A percentile compares a stretch with the other conserved stretches of the same genome.
phyloP scores from a whole-genome alignment of 2,888 invertebrate species.

The Rhingia rostrata region DNA sequence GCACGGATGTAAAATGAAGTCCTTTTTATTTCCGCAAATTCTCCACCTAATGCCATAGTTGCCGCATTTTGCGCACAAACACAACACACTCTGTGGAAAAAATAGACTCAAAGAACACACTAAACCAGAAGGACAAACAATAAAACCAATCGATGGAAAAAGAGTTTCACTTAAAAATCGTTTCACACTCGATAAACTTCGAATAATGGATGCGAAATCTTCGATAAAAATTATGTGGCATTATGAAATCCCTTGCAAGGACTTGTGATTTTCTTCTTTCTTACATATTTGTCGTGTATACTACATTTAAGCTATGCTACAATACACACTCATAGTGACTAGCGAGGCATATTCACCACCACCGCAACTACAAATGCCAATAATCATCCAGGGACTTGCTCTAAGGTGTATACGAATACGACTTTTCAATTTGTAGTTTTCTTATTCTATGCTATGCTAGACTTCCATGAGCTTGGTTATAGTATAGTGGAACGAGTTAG shows the following conservation, averaged over 20 bases:
- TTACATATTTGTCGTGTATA: too few relatives aligned
- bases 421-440: constrained; percentile 49
- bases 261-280: constrained; percentile 28
- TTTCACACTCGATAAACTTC: constrained; percentile 71
- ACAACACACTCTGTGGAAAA: constrained; percentile 16
- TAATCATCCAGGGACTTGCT: neutral
- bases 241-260: constrained; percentile 33
- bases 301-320: too few relatives aligned
- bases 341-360: too few relatives aligned
- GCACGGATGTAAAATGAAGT: neutral
- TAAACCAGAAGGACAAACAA: constrained; percentile 19
- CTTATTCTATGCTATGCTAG: constrained; percentile 10
- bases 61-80: constrained; percentile 7
- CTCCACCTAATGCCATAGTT: constrained; percentile 3
- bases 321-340: too few relatives aligned
- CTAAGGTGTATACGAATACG: constrained; percentile 28
- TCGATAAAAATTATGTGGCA: constrained; percentile 66
- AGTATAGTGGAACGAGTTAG: neutral
- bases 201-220: constrained; percentile 69
- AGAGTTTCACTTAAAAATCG: constrained; percentile 61
- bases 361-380: too few relatives aligned
- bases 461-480: neutral
- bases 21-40: constrained; percentile 1
- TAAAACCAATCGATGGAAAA: constrained; percentile 17
- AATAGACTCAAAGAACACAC: neutral